phyloP scores from a whole-genome alignment of 2,888 invertebrate species.

The Leucoma salicis region DNA sequence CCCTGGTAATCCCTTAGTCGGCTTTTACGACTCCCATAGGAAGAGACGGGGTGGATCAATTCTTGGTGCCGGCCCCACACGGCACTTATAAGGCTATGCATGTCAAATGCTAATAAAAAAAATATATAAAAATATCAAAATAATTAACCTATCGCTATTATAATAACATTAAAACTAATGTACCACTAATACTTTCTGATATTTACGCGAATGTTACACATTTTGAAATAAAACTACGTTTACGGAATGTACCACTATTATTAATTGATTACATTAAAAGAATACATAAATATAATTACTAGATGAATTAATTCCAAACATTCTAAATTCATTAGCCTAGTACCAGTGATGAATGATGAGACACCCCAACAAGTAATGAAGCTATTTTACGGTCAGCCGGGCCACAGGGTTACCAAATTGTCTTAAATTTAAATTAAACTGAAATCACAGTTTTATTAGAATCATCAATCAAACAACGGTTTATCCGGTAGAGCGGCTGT shows the following conservation, averaged over 20 bases:
- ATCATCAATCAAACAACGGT: conserved; percentile 79
- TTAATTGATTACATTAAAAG: neutral
- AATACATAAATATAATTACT: conserved; percentile 8
- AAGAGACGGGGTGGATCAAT: too few species aligned
- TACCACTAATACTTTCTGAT: too few species aligned
- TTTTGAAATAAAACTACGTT: too few species aligned
- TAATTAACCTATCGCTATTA: too few species aligned
- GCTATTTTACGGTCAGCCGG: conserved; percentile 73
- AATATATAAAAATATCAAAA: too few species aligned
- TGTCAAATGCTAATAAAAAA: too few species aligned
- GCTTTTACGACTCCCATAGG: too few species aligned
- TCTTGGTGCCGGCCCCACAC: too few species aligned
- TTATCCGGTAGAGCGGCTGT: conserved; percentile 50
- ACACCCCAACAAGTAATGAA: conserved; percentile 61
- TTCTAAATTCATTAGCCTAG: conserved; percentile 30
- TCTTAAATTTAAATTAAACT: conserved; percentile 82
- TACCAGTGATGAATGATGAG: conserved; percentile 55
- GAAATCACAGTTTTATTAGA: conserved; percentile 80
- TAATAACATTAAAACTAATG: too few species aligned
- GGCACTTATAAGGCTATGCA: too few species aligned
- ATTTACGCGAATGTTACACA: too few species aligned
- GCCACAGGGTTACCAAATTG: conserved; percentile 71
- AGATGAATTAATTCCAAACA: conserved; percentile 12
- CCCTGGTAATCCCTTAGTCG: too few species aligned
- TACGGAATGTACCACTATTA: neutral